Evolutionary conservation across 2,113 vertebrate genomes (phyloP), one percentile per base, ranked within the genome.

Genomic region (Seriola dumerili): DNA sequence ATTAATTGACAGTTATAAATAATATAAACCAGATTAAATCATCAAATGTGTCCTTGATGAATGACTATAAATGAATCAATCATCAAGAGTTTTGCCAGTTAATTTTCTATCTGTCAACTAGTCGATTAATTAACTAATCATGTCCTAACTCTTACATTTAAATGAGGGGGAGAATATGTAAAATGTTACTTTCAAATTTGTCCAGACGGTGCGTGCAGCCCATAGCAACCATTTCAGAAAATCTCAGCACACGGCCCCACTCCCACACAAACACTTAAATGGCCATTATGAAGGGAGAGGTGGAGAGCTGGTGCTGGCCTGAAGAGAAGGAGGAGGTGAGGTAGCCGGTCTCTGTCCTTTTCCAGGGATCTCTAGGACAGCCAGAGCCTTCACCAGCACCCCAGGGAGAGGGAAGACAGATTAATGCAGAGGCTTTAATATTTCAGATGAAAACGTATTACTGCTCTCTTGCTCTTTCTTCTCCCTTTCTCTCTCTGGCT

Each of bases 361-460:
- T 83, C 81, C 84, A 71, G 77, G 87, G 86, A 88, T 88, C 83
- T 84, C 80, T 83, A 88, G 89, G 90, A 90, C 88, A 89, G 80
- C 61, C 62, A 86, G 84, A 88, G 88, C 85, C 91, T 91, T 92
- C 86, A 89, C 88, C 65, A 75, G 85, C 85, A 89, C 91, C 89
- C 88, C 72, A 63, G 88, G 92, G 93, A 93, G 83, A 86, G 70
- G 77, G 86, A 93, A 94, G 92, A 93, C 93, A 93, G 93, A 95
- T 94, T 95, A 95, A 95, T 94, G 90, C 90, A 90, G 86, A 72
- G 80, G 87, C 90, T 94, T 95, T 90, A 94, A 95, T 95, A 95
- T 95, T 95, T 95, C 89, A 95, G 92, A 92, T 91, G 89, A 92
- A 94, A 95, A 94, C 14, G 78, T 94, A 95, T 94, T 94, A 94